Percentiles rank a stretch among this genome's conserved stretches.
phyloP scores from a whole-genome alignment of 2,888 invertebrate genomes.

The Beris morrisii region DNA sequence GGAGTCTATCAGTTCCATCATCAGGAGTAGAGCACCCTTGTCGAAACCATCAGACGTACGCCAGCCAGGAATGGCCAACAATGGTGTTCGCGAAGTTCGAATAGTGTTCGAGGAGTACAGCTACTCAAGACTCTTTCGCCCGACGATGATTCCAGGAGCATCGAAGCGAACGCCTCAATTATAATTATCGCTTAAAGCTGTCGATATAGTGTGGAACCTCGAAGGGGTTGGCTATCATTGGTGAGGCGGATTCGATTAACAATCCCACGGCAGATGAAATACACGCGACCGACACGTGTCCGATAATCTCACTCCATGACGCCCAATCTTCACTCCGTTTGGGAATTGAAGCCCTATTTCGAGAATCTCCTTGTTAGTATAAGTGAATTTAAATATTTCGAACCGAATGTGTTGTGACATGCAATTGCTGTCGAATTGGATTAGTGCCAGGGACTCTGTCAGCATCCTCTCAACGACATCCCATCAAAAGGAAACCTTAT shows the following conservation, averaged over 20 bases:
- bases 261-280: constrained; percentile 40
- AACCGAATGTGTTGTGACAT: constrained; percentile 42
- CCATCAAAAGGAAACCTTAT: constrained; percentile 33
- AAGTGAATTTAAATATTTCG: constrained; percentile 33
- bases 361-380: constrained; percentile 9
- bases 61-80: background rate
- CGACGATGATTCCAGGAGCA: constrained; percentile 22
- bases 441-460: constrained; percentile 27
- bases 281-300: constrained; percentile 42
- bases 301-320: constrained; percentile 39
- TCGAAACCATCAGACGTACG: constrained; percentile 24
- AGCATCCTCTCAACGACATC: constrained; percentile 1
- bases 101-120: background rate
- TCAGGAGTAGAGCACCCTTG: constrained; percentile 27
- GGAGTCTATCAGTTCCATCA: constrained; percentile 43
- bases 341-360: background rate
- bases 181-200: constrained; percentile 41
- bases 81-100: background rate
- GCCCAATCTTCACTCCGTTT: background rate
- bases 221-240: constrained; percentile 30
- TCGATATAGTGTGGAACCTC: constrained; percentile 31
- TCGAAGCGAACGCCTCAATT: constrained; percentile 41
- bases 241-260: constrained; percentile 41
- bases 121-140: constrained; percentile 1
- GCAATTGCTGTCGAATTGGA: constrained; percentile 32